These are phyloP conservation scores for Mamestra brassicae DNA, from an alignment of 2,888 invertebrate genomes.

Conservation along the genomic window DNA sequence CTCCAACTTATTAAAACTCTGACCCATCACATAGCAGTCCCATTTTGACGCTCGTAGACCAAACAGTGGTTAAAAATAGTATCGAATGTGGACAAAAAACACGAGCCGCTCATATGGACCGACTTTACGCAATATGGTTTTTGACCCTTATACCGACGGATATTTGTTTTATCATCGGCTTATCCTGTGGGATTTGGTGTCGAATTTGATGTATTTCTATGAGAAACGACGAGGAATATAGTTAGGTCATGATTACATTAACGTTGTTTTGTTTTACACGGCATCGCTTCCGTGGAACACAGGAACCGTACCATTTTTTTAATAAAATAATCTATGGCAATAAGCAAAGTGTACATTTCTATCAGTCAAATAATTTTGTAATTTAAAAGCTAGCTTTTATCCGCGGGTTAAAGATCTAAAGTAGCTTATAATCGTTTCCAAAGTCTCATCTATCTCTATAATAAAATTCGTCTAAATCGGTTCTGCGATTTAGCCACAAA, in stretches of 20 bases:
- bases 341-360: too few relatives aligned
- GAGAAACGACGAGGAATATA: slow-evolving; percentile 18
- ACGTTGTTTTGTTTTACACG: background rate
- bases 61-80: slow-evolving; percentile 86
- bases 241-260: slow-evolving; percentile 2
- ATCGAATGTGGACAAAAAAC: slow-evolving; percentile 85
- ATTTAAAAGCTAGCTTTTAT: too few relatives aligned
- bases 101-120: slow-evolving; percentile 82
- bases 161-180: slow-evolving; percentile 87
- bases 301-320: background rate
- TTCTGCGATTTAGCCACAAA: too few relatives aligned
- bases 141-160: slow-evolving; percentile 88
- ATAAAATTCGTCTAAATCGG: too few relatives aligned
- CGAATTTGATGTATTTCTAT: slow-evolving; percentile 65
- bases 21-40: slow-evolving; percentile 51
- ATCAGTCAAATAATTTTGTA: too few relatives aligned
- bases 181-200: slow-evolving; percentile 83
- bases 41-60: slow-evolving; percentile 70
- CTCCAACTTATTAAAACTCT: slow-evolving; percentile 46
- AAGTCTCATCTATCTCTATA: too few relatives aligned
- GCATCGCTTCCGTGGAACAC: background rate
- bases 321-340: too few relatives aligned
- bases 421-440: too few relatives aligned
- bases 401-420: too few relatives aligned
- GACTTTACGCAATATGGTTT: slow-evolving; percentile 89